Evolutionary conservation across 2,797 vertebrate genomes (phyloP).

Genomic region (Lagodon rhomboides): DNA sequence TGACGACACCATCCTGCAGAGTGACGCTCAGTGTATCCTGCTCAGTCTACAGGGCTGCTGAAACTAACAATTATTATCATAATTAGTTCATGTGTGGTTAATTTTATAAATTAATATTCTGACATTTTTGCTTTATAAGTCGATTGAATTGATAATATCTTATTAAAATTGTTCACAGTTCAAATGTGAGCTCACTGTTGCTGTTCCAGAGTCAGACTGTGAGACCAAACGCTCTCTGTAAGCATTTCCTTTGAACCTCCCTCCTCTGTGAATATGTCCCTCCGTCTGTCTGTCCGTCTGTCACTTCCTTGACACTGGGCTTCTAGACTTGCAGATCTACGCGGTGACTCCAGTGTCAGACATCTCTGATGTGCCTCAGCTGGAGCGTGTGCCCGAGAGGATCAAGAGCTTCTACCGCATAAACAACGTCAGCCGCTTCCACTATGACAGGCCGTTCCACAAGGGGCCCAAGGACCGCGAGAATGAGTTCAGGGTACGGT

Average conservation of each 20-base stretch:
- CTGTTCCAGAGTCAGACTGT: slow-evolving; percentile 11
- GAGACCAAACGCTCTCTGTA: slow-evolving; percentile 22
- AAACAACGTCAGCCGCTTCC: slow-evolving; percentile 97
- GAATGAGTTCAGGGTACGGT: slow-evolving; percentile 96
- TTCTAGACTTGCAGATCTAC: slow-evolving; percentile 97
- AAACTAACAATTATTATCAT: not conserved
- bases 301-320: slow-evolving; percentile 87
- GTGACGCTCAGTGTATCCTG: slow-evolving; percentile 98
- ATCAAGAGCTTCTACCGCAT: slow-evolving; percentile 99
- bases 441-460: slow-evolving; percentile 98
- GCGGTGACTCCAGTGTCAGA: slow-evolving; percentile 97
- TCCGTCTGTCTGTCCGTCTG: slow-evolving; percentile 16
- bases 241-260: slow-evolving; percentile 32
- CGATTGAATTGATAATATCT: no score
- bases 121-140: not conserved
- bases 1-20: slow-evolving; percentile 95
- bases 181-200: slow-evolving; percentile 1
- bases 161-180: not conserved
- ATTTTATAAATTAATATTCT: not conserved
- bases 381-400: slow-evolving; percentile 97
- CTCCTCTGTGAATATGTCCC: slow-evolving; percentile 41
- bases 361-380: slow-evolving; percentile 93
- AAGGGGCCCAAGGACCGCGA: slow-evolving; percentile 98
- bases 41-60: not conserved
- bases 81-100: no score